Base-by-base conservation (phyloP, 2,797 vertebrate genomes). In the Lagodon rhomboides region DNA sequence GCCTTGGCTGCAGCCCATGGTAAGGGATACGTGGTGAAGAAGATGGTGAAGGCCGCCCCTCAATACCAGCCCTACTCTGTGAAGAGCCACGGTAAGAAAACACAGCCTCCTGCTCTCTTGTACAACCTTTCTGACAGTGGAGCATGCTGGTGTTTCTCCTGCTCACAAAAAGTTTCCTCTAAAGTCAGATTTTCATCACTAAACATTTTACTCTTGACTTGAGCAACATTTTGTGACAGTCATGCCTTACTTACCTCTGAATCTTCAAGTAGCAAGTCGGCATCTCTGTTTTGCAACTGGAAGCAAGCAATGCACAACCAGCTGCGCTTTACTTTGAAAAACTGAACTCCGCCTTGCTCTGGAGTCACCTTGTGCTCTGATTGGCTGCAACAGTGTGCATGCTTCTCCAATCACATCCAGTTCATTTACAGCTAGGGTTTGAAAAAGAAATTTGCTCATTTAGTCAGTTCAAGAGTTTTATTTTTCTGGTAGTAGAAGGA, bases 1-100 rank as follows among this genome's bases (percentile, higher is more conserved):
- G 95, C 94, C 83, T 83, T 96, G 90, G 93, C 94, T 53, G 94
- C 96, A 44, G 97, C 95, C 89, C 95, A 96, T 74, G 97, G 97
- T 55, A 92, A 96, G 1, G 93, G 95, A 46, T 98, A 97, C 85
- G 97, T 97, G 79, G 95, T 97, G 83, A 97, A 98, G 93, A 95
- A 95, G 95, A 76, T 96, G 93, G 46, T 98, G 87, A 98, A 99
- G 91, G 92, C 91, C 2, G 88, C 89, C 22, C 94, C 94, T 38
- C 93, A 95, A 83, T 95, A 95, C 88, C 89, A 97, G 93, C 93
- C 97, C 59, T 97, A 95, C 81, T 91, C 94, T 62, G 95, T 98
- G 64, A 99, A 98, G 92, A 94, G 96, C 91, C 97, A 98, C 61
- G 96, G 98, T 99, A 96, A 97, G 95, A 90, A 80, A 80, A 64